Evolutionary conservation across 2,797 vertebrate species (phyloP).

Genomic region (Pseudomugil gertrudae): DNA sequence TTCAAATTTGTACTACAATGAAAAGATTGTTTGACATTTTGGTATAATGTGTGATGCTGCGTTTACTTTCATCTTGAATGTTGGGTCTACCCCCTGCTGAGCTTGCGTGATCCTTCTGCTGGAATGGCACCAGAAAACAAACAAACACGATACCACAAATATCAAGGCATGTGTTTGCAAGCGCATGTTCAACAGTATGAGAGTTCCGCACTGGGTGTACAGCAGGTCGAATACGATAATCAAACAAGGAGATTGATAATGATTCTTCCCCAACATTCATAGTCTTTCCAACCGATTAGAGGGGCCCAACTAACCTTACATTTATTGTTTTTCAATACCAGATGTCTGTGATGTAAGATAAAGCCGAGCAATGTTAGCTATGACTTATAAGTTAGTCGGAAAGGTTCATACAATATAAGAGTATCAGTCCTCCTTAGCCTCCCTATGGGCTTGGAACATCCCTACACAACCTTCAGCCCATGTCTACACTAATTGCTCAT

Average conservation of each 20-base stretch:
- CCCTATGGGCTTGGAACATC: constrained; percentile 31
- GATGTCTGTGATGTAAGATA: constrained; percentile 11
- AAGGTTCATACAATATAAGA: constrained; percentile 10
- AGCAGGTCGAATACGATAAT: constrained; percentile 30
- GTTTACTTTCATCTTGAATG: constrained; percentile 16
- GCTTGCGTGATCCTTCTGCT: constrained; percentile 18
- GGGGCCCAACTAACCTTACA: constrained; percentile 3
- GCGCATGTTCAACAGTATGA: constrained; percentile 37
- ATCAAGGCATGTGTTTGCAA: constrained; percentile 42
- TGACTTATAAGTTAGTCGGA: constrained; percentile 16
- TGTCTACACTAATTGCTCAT: constrained; percentile 78
- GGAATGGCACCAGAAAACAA: constrained; percentile 46
- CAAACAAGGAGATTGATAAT: constrained; percentile 42
- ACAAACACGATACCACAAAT: constrained; percentile 17
- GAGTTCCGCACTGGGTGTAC: constrained; percentile 29
- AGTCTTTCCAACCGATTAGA: constrained; percentile 11
- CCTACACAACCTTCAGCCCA: constrained; percentile 63
- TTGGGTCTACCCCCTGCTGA: constrained; percentile 7
- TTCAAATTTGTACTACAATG: background rate
- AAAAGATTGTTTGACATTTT: constrained; percentile 35
- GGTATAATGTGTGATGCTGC: constrained; percentile 9
- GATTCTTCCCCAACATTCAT: constrained; percentile 13
- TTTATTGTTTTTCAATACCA: constrained; percentile 10
- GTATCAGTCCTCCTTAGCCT: constrained; percentile 18
- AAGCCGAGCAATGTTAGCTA: constrained; percentile 5